Conservation (phyloP, 2,888 invertebrate genomes). For the Unio delphinus region DNA sequence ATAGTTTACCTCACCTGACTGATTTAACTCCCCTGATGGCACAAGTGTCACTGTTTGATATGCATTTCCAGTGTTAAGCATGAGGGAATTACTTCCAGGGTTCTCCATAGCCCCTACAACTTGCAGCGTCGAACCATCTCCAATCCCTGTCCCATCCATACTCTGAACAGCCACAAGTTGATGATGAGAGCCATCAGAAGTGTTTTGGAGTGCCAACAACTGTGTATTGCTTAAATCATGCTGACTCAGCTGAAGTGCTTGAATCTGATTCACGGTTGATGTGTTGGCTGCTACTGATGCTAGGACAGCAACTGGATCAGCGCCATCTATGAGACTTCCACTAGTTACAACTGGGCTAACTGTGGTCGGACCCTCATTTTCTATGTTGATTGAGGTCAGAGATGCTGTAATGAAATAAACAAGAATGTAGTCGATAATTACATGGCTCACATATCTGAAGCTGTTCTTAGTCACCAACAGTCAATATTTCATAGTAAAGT, state of each 20-base stretch:
- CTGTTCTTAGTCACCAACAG: too few species aligned
- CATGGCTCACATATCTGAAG: too few species aligned
- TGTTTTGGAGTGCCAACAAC: slow-evolving; percentile 57
- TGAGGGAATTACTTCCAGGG: slow-evolving; percentile 8
- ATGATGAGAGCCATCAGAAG: slow-evolving; percentile 54
- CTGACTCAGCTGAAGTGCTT: slow-evolving; percentile 19
- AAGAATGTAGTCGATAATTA: too few species aligned
- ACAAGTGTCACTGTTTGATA: slow-evolving; percentile 89
- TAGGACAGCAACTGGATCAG: slow-evolving; percentile 45
- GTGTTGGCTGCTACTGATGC: slow-evolving; percentile 51
- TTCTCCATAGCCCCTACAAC: slow-evolving; percentile 3
- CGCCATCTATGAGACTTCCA: slow-evolving; percentile 19
- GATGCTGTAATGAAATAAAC: too few species aligned
- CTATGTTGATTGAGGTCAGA: too few species aligned
- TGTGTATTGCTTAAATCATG: slow-evolving; percentile 28
- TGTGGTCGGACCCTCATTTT: too few species aligned
- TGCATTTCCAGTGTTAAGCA: slow-evolving; percentile 73
- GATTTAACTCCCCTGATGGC: slow-evolving; percentile 80
- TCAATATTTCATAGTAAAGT: too few species aligned
- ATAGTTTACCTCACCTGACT: slow-evolving; percentile 89
- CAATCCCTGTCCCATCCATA: slow-evolving; percentile 24
- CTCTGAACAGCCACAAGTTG: slow-evolving; percentile 62
- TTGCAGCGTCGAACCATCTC: not conserved
- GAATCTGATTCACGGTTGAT: slow-evolving; percentile 29
- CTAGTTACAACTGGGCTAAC: too few species aligned